phyloP scores from a whole-genome alignment of 2,113 vertebrate genomes.

The Ploceus nigricollis region DNA sequence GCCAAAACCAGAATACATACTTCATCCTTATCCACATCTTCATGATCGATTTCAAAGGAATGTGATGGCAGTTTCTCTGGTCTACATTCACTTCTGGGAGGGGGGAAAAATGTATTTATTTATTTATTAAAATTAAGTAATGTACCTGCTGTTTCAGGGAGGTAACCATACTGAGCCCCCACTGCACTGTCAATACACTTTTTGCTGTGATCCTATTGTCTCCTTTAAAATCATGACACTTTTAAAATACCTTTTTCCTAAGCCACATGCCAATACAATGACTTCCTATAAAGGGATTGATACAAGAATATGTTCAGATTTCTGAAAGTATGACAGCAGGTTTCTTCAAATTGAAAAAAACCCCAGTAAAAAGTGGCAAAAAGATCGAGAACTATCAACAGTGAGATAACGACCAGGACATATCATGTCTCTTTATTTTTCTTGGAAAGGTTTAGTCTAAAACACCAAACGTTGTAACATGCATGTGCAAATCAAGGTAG shows the following conservation, averaged over 20 bases:
- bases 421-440: not conserved
- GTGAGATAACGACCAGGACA: fast-evolving
- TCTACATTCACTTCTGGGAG: slow-evolving; percentile 82
- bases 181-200: not conserved
- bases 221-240: not conserved
- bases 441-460: not conserved
- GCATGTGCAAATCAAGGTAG: not conserved
- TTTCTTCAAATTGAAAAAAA: not conserved
- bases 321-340: not conserved
- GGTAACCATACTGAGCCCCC: not conserved
- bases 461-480: not conserved
- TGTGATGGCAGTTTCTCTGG: slow-evolving; percentile 93
- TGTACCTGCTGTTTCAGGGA: not conserved
- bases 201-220: not conserved
- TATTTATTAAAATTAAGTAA: not conserved
- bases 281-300: not conserved
- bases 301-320: not conserved
- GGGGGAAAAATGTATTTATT: not conserved
- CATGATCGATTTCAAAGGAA: slow-evolving; percentile 96
- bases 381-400: not conserved
- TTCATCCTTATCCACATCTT: slow-evolving; percentile 97
- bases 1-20: slow-evolving; percentile 66
- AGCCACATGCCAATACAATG: fast-evolving
- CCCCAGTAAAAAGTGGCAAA: fast-evolving
- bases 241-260: not conserved